Conservation (phyloP, 37 sponge, comb jelly and placozoan genomes). For the Chondrosia reniformis region DNA sequence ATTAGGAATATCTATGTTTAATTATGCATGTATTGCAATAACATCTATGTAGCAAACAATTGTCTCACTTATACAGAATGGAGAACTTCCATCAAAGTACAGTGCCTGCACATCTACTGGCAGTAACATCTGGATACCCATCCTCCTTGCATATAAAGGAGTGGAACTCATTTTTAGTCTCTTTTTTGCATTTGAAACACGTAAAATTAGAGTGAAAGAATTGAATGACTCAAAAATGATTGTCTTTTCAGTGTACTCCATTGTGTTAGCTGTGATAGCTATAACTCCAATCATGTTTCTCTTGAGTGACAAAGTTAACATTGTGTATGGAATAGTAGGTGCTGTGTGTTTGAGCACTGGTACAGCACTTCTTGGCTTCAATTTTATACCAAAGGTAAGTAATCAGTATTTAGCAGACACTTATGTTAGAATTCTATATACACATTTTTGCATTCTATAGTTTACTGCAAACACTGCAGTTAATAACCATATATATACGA, state of each 20-base stretch:
- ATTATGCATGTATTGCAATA: no score
- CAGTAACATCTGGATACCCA: slow-evolving; percentile 17
- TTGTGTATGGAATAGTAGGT: slow-evolving; percentile 43
- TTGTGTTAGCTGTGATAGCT: slow-evolving; percentile 46
- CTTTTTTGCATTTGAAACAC: slow-evolving; percentile 66
- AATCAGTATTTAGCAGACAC: no score
- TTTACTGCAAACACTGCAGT: no score
- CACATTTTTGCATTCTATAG: no score
- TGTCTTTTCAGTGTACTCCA: slow-evolving; percentile 55
- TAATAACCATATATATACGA: no score
- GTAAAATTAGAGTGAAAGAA: slow-evolving; percentile 41
- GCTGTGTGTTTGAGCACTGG: not conserved
- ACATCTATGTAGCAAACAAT: no score
- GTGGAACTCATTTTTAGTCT: slow-evolving; percentile 40
- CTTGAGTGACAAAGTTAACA: slow-evolving; percentile 12
- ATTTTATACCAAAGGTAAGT: slow-evolving; percentile 5
- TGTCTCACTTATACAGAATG: not conserved
- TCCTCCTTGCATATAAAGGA: slow-evolving; percentile 54
- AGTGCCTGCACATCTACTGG: not conserved
- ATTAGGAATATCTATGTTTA: no score
- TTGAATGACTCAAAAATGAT: slow-evolving; percentile 63
- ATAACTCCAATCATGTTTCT: slow-evolving; percentile 28
- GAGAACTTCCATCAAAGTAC: not conserved
- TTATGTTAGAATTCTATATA: no score
- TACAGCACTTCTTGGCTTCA: not conserved